Base-by-base conservation (phyloP, 2,113 vertebrate genomes). In the Tachuris rubrigastra region DNA sequence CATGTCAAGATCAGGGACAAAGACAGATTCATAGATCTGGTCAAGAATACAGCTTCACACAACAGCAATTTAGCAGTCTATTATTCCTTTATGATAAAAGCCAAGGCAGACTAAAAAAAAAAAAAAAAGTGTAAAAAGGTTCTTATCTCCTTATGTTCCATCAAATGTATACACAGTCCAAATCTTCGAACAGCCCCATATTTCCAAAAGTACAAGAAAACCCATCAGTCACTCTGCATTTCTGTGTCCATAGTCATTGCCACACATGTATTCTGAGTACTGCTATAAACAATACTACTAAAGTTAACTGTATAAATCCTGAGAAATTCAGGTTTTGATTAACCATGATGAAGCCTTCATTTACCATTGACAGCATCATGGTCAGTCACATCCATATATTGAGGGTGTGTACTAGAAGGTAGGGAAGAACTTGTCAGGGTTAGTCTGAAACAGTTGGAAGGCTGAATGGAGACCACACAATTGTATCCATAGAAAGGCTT, bases 251-350 rank as follows among this genome's bases (percentile, higher is more conserved):
- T 2, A 46, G 28, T 22, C 46, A 66, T 35, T 17, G 25, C 9
- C 55, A 76, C 1, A 0, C 19, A 49, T 0, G 0, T 30, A 58
- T 71, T 87, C 14, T 59, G 52, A 77, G 42, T 30, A 67, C 5
- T 33, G 37, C 14, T 33, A 11, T 39, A 30, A 80, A 63, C 6
- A 84, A 37, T 37, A 37, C 7, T 63, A 11, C 16, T 59, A n/a
- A 85, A 65, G 27, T 4, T 27, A 89, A 82, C 55, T 66, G 31
- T 46, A 3, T 37, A 66, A 28, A 62, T 72, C 31, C 52, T 31
- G 35, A 71, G 47, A 74, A 89, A 71, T 20, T 37, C 17, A 46
- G 13, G 15, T 84, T 78, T 77, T 46, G 6, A 35, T 66, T 46
- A 58, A 72, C 7, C 35, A 3, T n/a, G 25, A 31, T 17, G 21